phyloP scores from a whole-genome alignment of 2,888 invertebrate species.

The Busseola fusca region DNA sequence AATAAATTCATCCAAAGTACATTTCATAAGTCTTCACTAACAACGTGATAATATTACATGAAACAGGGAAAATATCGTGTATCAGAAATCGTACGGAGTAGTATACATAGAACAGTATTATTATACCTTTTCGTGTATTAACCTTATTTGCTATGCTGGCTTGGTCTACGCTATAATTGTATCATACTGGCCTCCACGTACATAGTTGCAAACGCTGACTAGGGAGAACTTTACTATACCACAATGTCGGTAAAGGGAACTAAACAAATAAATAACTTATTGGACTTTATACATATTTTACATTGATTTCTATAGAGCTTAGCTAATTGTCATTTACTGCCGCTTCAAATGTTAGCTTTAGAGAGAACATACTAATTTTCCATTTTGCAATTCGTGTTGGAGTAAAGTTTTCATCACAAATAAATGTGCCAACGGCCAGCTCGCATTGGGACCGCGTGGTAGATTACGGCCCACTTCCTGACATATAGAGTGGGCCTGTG shows the following conservation, averaged over 20 bases:
- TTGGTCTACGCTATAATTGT: conserved; percentile 37
- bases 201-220: neutral
- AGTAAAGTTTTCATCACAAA: neutral
- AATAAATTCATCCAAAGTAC: conserved; percentile 74
- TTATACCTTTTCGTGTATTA: conserved; percentile 45
- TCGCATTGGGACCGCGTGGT: neutral
- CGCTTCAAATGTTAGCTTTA: neutral
- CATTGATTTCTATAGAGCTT: neutral
- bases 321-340: neutral
- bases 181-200: conserved; percentile 6
- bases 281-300: neutral
- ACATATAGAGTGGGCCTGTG: neutral
- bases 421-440: neutral
- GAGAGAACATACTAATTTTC: neutral
- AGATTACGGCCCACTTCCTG: neutral
- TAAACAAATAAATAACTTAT: neutral
- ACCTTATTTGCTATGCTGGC: conserved; percentile 52
- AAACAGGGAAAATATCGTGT: conserved; percentile 77
- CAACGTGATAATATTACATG: conserved; percentile 80
- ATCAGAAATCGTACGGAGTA: conserved; percentile 66
- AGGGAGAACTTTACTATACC: conserved; percentile 3
- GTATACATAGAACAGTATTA: conserved; percentile 25
- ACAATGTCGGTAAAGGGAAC: neutral
- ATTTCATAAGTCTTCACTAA: conserved; percentile 80
- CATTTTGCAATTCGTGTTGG: too few species aligned